These are phyloP conservation scores for Poecile atricapillus DNA, from an alignment of 2,113 vertebrate species.

Conservation along the genomic window DNA sequence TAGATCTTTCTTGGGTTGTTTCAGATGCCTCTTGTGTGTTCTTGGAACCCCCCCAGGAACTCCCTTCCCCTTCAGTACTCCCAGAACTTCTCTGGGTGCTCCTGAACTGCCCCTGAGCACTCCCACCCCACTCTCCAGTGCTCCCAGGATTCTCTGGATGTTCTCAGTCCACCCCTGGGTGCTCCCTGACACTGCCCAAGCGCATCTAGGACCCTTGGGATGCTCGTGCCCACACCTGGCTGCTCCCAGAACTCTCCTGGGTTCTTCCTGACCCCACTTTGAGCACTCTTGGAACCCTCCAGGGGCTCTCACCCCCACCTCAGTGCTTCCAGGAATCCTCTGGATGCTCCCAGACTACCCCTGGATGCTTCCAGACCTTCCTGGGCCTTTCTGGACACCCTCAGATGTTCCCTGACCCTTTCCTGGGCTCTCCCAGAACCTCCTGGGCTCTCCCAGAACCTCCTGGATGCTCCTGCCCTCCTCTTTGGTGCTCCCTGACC, in stretches of 20 bases:
- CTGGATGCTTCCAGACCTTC: not conserved
- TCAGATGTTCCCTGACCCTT: not conserved
- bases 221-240: rapidly evolving
- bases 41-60: rapidly evolving
- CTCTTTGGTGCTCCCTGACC: not conserved
- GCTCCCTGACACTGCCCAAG: too few relatives aligned
- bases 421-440: not conserved
- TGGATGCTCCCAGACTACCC: not conserved
- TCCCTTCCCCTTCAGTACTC: not conserved
- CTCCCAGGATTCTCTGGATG: not conserved
- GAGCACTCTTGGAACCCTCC: not conserved
- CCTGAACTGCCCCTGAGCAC: not conserved
- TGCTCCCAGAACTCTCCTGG: not conserved
- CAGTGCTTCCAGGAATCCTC: not conserved
- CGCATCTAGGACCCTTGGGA: not conserved
- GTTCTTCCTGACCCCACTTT: not conserved
- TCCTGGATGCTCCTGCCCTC: not conserved
- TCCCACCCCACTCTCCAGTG: not conserved
- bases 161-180: not conserved
- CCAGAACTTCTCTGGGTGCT: not conserved
- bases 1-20: too few relatives aligned
- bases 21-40: too few relatives aligned
- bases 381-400: not conserved
- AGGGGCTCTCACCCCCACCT: not conserved
- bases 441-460: not conserved